Evolutionary conservation across 2,888 invertebrate species (phyloP), one percentile per base, ranked within the genome.

Genomic region (Himalopsyche japonica): DNA sequence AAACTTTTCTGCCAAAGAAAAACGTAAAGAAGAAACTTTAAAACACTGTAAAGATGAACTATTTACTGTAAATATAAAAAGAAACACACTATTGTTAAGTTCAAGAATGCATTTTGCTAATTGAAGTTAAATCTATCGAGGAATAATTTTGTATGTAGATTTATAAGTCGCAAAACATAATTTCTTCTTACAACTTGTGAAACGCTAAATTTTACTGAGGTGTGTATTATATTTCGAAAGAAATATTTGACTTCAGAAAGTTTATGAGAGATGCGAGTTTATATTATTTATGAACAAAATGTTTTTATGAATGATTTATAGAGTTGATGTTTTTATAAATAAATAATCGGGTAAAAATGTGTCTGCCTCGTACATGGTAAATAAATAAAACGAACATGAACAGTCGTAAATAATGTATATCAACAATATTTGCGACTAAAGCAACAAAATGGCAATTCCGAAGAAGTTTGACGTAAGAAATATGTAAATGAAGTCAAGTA

Each of bases 401-500:
- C 30, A 27, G 70, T 70, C 70, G 70, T 70, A 70, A 70, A 70
- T 70, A 30, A 70, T 70, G 70, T 70, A 70, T 70, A 70, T 70
- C 70, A 70, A 70, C 70, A 70, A 70, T 70, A 70, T 70, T 70
- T 70, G 70, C 70, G 70, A 70, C 30, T 70, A 20, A 34, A 27
- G 43, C 77, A 37, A 77, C 77, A 77, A 77, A 77, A 77, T 24
- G 34, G 77, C 77, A 77, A 43, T 77, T 80, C 32, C 80, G 34
- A 27, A 78, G 82, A 77, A 12, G 30, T 24, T 82, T 77, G 32
- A 70, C 70, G 70, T 70, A 70, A 27, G 47, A 48, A 83, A 80
- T 80, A 84, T 85, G 83, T 64, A 85, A 86, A 86, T 81, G 37
- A 84, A 76, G 80, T 76, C 30, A 80, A 37, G 84, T 24, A 20